phyloP scores from a whole-genome alignment of 1,140 invertebrate genomes.

The Aphelinus atriplicis region DNA sequence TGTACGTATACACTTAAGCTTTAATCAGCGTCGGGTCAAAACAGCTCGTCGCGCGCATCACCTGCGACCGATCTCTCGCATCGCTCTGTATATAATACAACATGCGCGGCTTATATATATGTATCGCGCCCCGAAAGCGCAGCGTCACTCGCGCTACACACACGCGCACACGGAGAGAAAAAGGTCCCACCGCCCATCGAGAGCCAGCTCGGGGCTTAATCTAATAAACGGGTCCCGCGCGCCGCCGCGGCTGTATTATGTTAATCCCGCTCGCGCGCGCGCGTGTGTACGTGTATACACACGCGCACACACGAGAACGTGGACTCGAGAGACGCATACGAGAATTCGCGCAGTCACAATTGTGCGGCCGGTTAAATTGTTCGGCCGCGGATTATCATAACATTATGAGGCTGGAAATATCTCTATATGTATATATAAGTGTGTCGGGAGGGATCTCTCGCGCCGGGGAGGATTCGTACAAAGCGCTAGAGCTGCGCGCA shows the following conservation, averaged over 20 bases:
- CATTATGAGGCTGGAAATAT: not conserved
- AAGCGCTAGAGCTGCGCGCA: too few species aligned
- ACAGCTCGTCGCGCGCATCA: too few species aligned
- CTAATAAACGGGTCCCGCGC: slow-evolving; percentile 22
- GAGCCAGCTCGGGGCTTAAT: slow-evolving; percentile 26
- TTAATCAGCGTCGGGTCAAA: too few species aligned
- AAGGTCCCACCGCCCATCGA: not conserved
- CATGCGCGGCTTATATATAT: too few species aligned
- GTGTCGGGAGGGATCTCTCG: too few species aligned
- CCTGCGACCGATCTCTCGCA: too few species aligned
- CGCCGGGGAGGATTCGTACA: too few species aligned
- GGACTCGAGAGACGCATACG: slow-evolving; percentile 12
- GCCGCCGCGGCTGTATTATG: slow-evolving; percentile 25
- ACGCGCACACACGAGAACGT: not conserved
- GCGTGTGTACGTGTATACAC: slow-evolving; percentile 14
- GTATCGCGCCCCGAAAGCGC: too few species aligned
- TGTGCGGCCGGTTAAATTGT: slow-evolving; percentile 35
- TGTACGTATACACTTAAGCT: too few species aligned
- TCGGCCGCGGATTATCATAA: slow-evolving; percentile 34
- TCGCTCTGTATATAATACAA: too few species aligned
- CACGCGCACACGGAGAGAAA: not conserved
- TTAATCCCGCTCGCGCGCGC: slow-evolving; percentile 21
- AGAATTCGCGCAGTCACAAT: slow-evolving; percentile 39
- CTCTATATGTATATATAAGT: too few species aligned
- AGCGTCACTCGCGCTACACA: not conserved